Evolutionary conservation across 2,888 invertebrate species (phyloP), one percentile per base, ranked within the genome.

Genomic region (Pollenia amentaria): DNA sequence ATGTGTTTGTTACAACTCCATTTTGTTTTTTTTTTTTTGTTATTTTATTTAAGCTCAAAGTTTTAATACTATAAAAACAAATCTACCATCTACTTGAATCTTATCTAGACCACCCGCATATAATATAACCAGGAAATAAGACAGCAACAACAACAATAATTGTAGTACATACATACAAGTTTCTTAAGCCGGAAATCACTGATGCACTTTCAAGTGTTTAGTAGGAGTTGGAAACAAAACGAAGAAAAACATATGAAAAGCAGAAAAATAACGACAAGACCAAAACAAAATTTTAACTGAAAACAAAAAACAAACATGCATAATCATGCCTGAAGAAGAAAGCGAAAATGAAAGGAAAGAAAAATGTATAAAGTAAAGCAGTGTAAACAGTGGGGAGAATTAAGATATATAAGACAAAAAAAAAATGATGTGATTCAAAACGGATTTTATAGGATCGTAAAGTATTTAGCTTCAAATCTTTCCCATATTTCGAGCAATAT

Each of bases 191-290:
- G 86, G 86, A 87, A 84, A 84, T 87, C 86, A 87, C 86, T 84
- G 83, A 84, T 87, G 86, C 83, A 84, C 85, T 84, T 80, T 72
- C 80, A 72, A 87, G 83, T 83, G 69, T 69, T 80, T 76, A 60
- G 48, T 76, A 60, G 48, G 1, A 69, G 57, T 46, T 57, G 21
- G 51, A 48, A 67, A 21, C 12, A 14, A 73, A 62, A 3, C 10
- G 18, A 53, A 3, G 10, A 16, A 18, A 29, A 38, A 29, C 29
- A 6, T 29, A 29, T 29, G 29, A 38, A 69, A 60, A 46, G 18
- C 16, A 57, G 53, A 16, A 29, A 62, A 10, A 44, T 18, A 42
- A 70, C 40, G 12, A 64, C 38, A 73, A 14, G n/a, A 79, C 60
- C n/a, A 53, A 60, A 53, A 60, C n/a, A 73, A 60, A 57, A 78